A percentile compares a stretch with the other conserved stretches of the same genome.
Conservation (phyloP, 2,797 vertebrate species). For the Anolis apletophallus region DNA sequence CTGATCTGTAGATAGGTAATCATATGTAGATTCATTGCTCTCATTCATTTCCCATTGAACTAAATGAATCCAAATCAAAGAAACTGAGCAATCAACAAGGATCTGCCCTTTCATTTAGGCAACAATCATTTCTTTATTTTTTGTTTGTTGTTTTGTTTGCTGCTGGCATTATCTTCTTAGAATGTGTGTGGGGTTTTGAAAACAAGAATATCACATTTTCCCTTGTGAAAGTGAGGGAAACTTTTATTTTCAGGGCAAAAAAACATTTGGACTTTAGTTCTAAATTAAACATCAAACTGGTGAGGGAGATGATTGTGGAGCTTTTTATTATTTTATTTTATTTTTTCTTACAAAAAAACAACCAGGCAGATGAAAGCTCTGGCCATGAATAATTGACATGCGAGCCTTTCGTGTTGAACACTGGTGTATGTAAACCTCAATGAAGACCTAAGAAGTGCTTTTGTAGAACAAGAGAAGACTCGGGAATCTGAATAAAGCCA, state of each 20-base stretch:
- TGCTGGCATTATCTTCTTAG: slow-evolving; percentile 68
- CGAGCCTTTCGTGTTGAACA: slow-evolving; percentile 74
- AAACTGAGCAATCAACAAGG: not conserved
- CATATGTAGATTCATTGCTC: not conserved
- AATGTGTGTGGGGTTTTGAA: slow-evolving; percentile 55
- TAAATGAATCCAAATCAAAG: slow-evolving; percentile 26
- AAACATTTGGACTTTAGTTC: slow-evolving; percentile 72
- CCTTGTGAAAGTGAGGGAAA: slow-evolving; percentile 66
- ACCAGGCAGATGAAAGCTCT: slow-evolving; percentile 74
- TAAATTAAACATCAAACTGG: slow-evolving; percentile 76
- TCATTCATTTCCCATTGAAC: slow-evolving; percentile 20
- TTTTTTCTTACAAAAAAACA: slow-evolving; percentile 37
- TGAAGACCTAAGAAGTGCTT: slow-evolving; percentile 74
- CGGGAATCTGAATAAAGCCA: slow-evolving; percentile 73
- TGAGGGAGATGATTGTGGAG: slow-evolving; percentile 55
- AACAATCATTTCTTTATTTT: slow-evolving; percentile 50
- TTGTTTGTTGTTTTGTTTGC: slow-evolving; percentile 67
- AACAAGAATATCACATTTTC: slow-evolving; percentile 60
- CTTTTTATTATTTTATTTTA: slow-evolving; percentile 40
- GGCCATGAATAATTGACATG: slow-evolving; percentile 76
- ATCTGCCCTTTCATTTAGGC: slow-evolving; percentile 53
- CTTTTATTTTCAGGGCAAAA: slow-evolving; percentile 60
- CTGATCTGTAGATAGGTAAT: not conserved
- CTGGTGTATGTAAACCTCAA: slow-evolving; percentile 73
- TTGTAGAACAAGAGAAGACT: slow-evolving; percentile 75